Percentiles rank a stretch among this genome's conserved stretches.
phyloP scores from a whole-genome alignment of 2,797 vertebrate genomes.

The Melanotaenia boesemani region DNA sequence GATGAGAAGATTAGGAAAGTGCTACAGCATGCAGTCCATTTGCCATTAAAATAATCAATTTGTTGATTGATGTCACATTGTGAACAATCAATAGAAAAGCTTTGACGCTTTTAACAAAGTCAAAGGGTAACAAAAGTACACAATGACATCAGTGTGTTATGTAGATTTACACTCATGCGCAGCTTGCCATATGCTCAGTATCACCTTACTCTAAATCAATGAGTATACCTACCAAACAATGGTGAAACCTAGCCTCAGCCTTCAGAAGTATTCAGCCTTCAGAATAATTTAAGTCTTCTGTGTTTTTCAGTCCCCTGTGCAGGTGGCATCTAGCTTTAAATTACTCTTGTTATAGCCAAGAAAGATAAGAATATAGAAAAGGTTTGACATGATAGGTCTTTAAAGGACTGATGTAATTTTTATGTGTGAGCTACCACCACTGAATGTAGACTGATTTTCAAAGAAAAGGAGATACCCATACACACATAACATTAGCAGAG shows the following conservation, averaged over 20 bases:
- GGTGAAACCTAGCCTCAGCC: conserved; percentile 54
- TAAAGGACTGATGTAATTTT: neutral
- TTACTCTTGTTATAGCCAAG: conserved; percentile 10
- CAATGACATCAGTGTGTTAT: conserved; percentile 6
- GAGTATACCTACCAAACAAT: conserved; percentile 19
- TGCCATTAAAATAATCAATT: conserved; percentile 4
- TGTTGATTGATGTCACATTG: neutral
- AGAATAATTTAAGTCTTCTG: conserved; percentile 23
- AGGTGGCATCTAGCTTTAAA: conserved; percentile 33
- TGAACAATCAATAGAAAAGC: conserved; percentile 9
- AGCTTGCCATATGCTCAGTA: conserved; percentile 43
- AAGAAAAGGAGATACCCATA: neutral
- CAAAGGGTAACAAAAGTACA: neutral
- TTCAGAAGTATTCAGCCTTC: neutral
- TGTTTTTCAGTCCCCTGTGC: conserved; percentile 29
- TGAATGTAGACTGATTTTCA: neutral
- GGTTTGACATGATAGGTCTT: conserved; percentile 16
- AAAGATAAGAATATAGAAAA: conserved; percentile 5
- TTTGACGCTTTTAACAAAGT: conserved; percentile 1
- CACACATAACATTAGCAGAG: neutral
- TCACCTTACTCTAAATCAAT: conserved; percentile 43
- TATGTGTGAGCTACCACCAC: neutral
- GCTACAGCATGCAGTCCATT: neutral
- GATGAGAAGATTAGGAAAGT: neutral
- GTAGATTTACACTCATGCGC: neutral